Base-by-base conservation (phyloP, 2,888 invertebrate genomes). In the Marronus borbonicus region DNA sequence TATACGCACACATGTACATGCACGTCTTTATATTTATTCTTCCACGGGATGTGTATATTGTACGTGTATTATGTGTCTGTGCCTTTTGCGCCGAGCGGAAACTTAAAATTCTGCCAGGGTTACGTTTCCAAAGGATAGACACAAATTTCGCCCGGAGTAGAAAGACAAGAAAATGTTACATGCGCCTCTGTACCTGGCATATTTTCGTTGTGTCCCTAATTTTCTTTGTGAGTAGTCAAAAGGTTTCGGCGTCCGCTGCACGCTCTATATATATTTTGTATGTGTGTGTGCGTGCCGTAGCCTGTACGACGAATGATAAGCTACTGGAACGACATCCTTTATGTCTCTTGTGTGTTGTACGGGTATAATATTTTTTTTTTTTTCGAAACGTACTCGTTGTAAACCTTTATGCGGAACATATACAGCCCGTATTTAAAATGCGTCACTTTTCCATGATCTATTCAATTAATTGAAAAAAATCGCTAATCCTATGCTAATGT, bases 221-320 rank as follows among this genome's bases (percentile, higher is more conserved):
- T 72, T 72, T 72, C 72, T 72, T 72, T 72, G 58, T 72, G 58
- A 72, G 72, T 39, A 72, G 72, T 72, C 72, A 72, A 72, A 72
- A 72, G 72, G 49, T 20, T 49, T 50, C 49, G 49, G 14, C 68
- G 49, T 68, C 20, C 31, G 10, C 31, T 62, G 55, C 55, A 58
- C 55, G 55, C 5, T 58, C 55, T 44, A 44, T 8, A 44, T 44
- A 44, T 44, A 8, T 12, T 12, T 44, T 44, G 44, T 12, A 8
- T 44, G 44, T 8, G 12, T 8, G 12, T 44, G 39, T 24, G 39
- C 39, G 12, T 8, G 44, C 10, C 44, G 8, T 44, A 12, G 44
- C 44, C 31, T 36, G 5, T 44, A 12, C 12, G 5, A 44, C 44
- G 44, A 44, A 44, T 2, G 20, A 5, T 7, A 20, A 20, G 55